Evolutionary conservation across 2,797 vertebrate species (phyloP), one percentile per base, ranked within the genome.

Genomic region (Parauchenoglanis ngamensis): DNA sequence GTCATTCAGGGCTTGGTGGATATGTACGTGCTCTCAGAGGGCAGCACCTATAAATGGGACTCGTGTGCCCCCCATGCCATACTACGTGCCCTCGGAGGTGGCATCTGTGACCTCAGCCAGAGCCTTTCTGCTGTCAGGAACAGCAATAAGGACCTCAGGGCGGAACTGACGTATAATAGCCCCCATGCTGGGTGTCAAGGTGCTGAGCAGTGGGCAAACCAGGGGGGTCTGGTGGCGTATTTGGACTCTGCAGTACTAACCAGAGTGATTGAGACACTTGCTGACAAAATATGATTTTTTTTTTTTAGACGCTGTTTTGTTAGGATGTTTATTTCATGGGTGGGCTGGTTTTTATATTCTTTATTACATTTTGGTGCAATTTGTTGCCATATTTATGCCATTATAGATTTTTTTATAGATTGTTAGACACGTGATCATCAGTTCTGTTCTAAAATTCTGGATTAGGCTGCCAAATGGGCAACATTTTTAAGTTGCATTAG

Each of bases 41-140:
- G 96, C 7, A 97, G 96, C 93, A 98, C 97, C 4, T 98, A 96
- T 77, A 98, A 97, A 89, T 98, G 97, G 97, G 97, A 98, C 94
- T 96, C 96, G 0, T 98, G 97, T 5, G 97, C 96, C 4, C 95
- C 96, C 5, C 97, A 98, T 1, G 97, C 96, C 52, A 91, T 98
- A 56, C 95, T 98, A 67, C 93, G 94, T 82, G 96, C 97, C 57
- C 94, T 98, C 8, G 97, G 97, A 0, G 97, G 97, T 0, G 97
- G 97, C 0, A 93, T 97, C 49, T 94, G 94, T 8, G 96, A 97
- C 93, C 93, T 98, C 63, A 92, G 89, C 0, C 89, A 91, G 91
- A 94, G 92, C 87, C 90, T 97, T 35, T 90, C 87, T 68, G 89
- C 90, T 84, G 88, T 88, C 44, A 52, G 59, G 59, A 79, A 84